These are phyloP conservation scores for Nymphalis io DNA, from an alignment of 1,140 invertebrate species.

Conservation along the genomic window DNA sequence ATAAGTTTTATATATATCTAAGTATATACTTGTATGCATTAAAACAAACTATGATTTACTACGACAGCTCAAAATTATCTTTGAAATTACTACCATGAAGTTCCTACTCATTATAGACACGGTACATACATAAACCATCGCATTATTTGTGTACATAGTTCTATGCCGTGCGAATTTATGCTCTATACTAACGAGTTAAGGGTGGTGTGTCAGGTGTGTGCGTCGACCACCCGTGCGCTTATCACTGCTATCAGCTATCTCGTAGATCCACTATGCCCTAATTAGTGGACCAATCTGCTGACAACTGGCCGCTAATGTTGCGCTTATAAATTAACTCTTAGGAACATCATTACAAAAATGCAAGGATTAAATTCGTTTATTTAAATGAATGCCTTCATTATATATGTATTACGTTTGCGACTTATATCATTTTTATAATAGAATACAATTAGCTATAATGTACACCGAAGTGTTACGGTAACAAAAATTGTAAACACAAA, in stretches of 20 bases:
- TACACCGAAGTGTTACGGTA: too few species aligned
- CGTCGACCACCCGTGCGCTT: constrained; percentile 50
- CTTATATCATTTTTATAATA: too few species aligned
- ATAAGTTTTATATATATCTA: background rate
- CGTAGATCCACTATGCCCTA: constrained; percentile 46
- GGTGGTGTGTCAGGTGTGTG: background rate
- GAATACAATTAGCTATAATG: too few species aligned
- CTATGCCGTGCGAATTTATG: background rate
- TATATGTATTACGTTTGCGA: too few species aligned
- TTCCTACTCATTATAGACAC: constrained; percentile 10
- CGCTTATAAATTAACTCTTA: constrained; percentile 26
- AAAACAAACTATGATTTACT: background rate
- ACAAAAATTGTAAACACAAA: too few species aligned
- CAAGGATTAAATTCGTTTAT: too few species aligned
- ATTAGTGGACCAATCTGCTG: constrained; percentile 52
- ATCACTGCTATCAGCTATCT: constrained; percentile 48
- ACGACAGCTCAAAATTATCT: constrained; percentile 2
- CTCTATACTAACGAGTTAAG: background rate
- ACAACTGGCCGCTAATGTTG: constrained; percentile 33
- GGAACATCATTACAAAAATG: background rate
- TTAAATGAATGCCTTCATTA: too few species aligned
- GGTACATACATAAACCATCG: background rate
- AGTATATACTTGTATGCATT: background rate
- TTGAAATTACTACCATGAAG: constrained; percentile 11
- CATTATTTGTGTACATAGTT: background rate